phyloP scores from a whole-genome alignment of 2,888 invertebrate genomes.

The Cephalotes varians region DNA sequence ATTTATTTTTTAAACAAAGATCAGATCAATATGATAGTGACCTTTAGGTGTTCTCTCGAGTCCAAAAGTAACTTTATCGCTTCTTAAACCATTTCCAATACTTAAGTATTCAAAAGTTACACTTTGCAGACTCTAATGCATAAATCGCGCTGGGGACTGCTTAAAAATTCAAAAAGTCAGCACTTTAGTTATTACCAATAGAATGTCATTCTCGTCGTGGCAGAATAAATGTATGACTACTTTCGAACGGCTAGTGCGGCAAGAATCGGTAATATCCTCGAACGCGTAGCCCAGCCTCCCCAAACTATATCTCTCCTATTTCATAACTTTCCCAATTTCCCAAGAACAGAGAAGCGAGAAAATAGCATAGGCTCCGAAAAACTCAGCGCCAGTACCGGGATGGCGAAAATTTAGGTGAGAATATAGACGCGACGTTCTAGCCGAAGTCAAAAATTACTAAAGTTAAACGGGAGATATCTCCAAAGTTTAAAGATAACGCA shows the following conservation, averaged over 20 bases:
- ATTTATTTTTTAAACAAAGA: slow-evolving; percentile 18
- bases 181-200: slow-evolving; percentile 53
- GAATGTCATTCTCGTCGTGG: slow-evolving; percentile 50
- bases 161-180: slow-evolving; percentile 54
- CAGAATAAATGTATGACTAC: slow-evolving; percentile 54
- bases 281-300: background rate
- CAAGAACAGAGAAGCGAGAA: slow-evolving; percentile 28
- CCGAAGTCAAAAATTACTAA: slow-evolving; percentile 2
- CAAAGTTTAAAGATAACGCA: background rate
- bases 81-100: slow-evolving; percentile 46
- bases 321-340: slow-evolving; percentile 55
- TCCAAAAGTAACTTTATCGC: slow-evolving; percentile 38
- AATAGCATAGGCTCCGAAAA: slow-evolving; percentile 28
- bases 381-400: background rate
- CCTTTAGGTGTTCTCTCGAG: background rate
- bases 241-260: slow-evolving; percentile 53
- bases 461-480: background rate
- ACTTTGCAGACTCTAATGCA: slow-evolving; percentile 45
- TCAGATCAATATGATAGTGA: background rate
- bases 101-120: slow-evolving; percentile 43
- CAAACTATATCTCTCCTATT: slow-evolving; percentile 53
- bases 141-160: slow-evolving; percentile 30
- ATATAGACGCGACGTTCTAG: slow-evolving; percentile 13
- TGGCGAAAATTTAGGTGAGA: background rate
- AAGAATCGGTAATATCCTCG: slow-evolving; percentile 52